Conservation (phyloP, 2,797 vertebrate genomes). For the Lepilemur ruficaudatus region DNA sequence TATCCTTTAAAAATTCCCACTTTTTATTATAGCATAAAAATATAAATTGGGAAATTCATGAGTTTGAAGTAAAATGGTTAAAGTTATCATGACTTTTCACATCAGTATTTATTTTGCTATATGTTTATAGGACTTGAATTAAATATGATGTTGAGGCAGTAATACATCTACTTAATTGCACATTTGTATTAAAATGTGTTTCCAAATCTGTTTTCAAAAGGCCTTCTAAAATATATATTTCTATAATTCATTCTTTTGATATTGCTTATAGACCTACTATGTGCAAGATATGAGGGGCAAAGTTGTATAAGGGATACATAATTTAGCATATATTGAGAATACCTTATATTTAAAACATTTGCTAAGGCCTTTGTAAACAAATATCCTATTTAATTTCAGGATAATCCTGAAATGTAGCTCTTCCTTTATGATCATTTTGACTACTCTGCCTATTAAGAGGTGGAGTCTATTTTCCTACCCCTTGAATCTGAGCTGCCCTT, state of each 20-base stretch:
- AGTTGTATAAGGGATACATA: not conserved
- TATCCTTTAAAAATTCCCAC: conserved; percentile 40
- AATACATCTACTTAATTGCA: not conserved
- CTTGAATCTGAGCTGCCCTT: not conserved
- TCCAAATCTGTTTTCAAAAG: not conserved
- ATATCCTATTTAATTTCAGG: not conserved
- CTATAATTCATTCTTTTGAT: not conserved
- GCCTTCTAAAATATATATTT: not conserved
- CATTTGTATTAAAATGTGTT: conserved; percentile 4
- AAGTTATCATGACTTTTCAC: not conserved
- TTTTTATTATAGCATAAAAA: conserved; percentile 53
- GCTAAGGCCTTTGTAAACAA: not conserved
- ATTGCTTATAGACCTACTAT: not conserved
- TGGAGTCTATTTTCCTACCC: not conserved
- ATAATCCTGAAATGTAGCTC: not conserved
- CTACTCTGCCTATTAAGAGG: not conserved
- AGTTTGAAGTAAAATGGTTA: conserved; percentile 49
- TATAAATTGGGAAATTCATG: conserved; percentile 41
- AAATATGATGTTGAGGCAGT: conserved; percentile 13
- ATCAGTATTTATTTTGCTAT: conserved; percentile 26
- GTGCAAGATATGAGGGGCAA: not conserved
- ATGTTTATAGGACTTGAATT: conserved; percentile 1
- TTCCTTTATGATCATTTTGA: not conserved
- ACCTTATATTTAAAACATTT: conserved; percentile 17
- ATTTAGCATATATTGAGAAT: not conserved